A percentile compares a stretch with the other conserved stretches of the same genome.
phyloP scores from a whole-genome alignment of 1,140 invertebrate species.

The Papilio xuthus region DNA sequence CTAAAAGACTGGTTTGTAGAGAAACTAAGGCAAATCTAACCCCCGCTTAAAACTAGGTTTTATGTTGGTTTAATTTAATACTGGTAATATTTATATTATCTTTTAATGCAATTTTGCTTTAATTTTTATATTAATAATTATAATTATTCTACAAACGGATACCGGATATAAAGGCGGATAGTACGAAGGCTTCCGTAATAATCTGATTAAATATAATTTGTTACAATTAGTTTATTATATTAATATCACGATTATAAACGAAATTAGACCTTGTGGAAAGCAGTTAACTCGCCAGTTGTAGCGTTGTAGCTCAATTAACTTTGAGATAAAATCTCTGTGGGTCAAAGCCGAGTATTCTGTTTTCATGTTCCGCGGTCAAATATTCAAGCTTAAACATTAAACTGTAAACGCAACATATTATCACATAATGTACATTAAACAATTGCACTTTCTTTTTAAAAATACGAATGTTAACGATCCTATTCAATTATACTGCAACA shows the following conservation, averaged over 20 bases:
- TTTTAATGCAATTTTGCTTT: background rate
- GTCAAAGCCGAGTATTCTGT: constrained; percentile 57
- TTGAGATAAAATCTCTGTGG: constrained; percentile 66
- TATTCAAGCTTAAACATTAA: background rate
- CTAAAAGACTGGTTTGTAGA: no score
- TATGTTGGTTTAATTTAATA: background rate
- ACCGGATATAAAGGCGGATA: constrained; percentile 47
- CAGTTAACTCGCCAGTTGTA: constrained; percentile 49
- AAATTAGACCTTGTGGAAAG: constrained; percentile 56
- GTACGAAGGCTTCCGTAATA: constrained; percentile 43
- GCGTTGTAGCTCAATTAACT: constrained; percentile 56
- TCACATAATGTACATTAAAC: background rate
- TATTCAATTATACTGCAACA: background rate
- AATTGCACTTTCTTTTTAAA: background rate
- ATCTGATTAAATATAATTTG: constrained; percentile 33
- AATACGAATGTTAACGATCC: background rate
- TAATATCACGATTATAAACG: constrained; percentile 25
- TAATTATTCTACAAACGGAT: constrained; percentile 25
- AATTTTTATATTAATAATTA: background rate
- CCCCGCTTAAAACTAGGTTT: background rate
- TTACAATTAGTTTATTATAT: constrained; percentile 6
- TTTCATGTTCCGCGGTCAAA: constrained; percentile 41
- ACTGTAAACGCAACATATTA: background rate
- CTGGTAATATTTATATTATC: background rate
- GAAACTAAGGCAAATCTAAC: no score